These are phyloP conservation scores for Phataginus tetradactyla DNA, from an alignment of 2,797 vertebrate species.

Conservation along the genomic window DNA sequence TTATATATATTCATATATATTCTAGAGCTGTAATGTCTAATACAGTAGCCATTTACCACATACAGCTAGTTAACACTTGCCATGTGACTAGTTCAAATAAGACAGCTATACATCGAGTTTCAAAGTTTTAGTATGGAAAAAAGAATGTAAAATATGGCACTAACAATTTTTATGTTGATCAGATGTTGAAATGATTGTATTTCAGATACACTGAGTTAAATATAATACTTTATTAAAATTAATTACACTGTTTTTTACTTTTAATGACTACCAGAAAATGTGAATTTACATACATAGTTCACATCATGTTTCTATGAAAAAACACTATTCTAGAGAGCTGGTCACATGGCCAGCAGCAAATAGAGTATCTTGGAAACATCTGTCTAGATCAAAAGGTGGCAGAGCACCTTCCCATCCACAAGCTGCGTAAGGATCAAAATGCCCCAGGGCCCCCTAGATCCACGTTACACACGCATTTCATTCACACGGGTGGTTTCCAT, in stretches of 20 bases:
- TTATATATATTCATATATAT: not conserved
- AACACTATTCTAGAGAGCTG: slow-evolving; percentile 56
- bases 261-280: not conserved
- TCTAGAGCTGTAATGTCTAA: not conserved
- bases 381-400: not conserved
- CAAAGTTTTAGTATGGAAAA: not conserved
- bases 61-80: not conserved
- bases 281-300: not conserved
- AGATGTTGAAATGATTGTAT: not conserved
- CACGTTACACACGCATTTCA: not conserved
- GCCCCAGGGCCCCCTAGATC: not conserved
- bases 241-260: not conserved
- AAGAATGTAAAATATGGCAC: not conserved
- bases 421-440: not conserved
- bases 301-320: not conserved
- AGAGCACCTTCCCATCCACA: not conserved
- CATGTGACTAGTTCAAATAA: not conserved
- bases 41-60: not conserved
- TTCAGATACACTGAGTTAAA: not conserved
- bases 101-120: not conserved
- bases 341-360: slow-evolving; percentile 37
- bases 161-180: not conserved
- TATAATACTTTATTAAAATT: slow-evolving; percentile 13
- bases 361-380: not conserved
- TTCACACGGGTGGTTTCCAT: not conserved